phyloP scores from a whole-genome alignment of 2,797 vertebrate genomes.

The Silurus aristotelis region DNA sequence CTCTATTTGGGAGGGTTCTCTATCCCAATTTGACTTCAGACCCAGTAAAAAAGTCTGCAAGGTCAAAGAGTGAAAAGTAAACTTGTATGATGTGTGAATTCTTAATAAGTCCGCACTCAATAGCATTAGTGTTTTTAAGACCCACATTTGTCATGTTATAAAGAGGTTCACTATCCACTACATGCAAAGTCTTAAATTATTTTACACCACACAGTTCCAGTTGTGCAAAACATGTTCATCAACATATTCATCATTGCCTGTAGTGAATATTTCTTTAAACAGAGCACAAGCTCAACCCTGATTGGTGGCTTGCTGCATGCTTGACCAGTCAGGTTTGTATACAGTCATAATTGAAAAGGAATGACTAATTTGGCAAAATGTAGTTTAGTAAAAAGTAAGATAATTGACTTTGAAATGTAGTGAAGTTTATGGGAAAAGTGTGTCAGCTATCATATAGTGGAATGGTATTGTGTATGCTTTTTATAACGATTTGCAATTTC shows the following conservation, averaged over 20 bases:
- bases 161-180: background rate
- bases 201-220: too few relatives aligned
- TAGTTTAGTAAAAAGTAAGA: too few relatives aligned
- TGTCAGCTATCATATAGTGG: background rate
- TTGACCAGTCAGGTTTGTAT: too few relatives aligned
- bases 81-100: background rate
- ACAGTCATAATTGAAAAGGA: too few relatives aligned
- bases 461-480: background rate
- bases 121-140: background rate
- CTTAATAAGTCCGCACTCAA: background rate
- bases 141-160: background rate
- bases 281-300: too few relatives aligned
- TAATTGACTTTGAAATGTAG: too few relatives aligned
- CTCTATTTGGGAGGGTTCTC: too few relatives aligned
- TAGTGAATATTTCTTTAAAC: too few relatives aligned
- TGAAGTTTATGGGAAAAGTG: background rate
- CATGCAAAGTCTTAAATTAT: background rate
- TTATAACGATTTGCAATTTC: background rate
- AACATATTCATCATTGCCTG: background rate
- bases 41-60: background rate
- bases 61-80: background rate
- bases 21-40: background rate
- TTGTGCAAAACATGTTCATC: background rate
- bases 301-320: too few relatives aligned
- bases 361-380: too few relatives aligned